Evolutionary conservation across 2,888 invertebrate species (phyloP).

Genomic region (Smittia sp.): DNA sequence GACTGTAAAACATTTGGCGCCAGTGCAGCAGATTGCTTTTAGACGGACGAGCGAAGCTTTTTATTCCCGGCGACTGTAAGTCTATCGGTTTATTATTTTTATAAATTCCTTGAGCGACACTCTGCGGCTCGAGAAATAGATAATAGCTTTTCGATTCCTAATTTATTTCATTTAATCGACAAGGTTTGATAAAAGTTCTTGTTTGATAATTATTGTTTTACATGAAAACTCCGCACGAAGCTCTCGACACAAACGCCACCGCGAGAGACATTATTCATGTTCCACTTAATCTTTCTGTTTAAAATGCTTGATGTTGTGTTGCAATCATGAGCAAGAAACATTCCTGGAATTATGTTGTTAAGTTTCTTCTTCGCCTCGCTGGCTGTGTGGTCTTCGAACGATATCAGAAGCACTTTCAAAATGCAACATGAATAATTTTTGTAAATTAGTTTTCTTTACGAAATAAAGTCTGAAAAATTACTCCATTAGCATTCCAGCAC

Average conservation of each 20-base stretch:
- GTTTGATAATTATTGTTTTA: too few relatives aligned
- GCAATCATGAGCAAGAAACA: constrained; percentile 31
- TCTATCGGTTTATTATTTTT: constrained; percentile 21
- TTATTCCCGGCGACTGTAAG: constrained; percentile 18
- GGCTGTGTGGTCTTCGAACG: constrained; percentile 38
- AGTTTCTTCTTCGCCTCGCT: neutral
- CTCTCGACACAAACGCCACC: too few relatives aligned
- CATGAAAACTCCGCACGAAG: too few relatives aligned
- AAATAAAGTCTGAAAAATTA: constrained; percentile 18
- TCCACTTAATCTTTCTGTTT: too few relatives aligned
- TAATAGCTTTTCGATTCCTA: neutral
- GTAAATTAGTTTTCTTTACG: constrained; percentile 35
- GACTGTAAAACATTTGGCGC: constrained; percentile 35
- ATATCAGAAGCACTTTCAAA: constrained; percentile 31
- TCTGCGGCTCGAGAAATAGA: neutral
- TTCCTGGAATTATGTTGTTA: constrained; percentile 40
- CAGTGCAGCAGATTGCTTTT: constrained; percentile 16
- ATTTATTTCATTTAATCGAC: neutral
- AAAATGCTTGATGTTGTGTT: neutral
- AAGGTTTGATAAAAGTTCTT: too few relatives aligned
- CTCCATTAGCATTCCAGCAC: constrained; percentile 9
- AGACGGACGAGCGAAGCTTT: neutral
- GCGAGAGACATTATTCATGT: too few relatives aligned
- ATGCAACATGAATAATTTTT: constrained; percentile 41
- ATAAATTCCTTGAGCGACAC: constrained; percentile 5